Evolutionary conservation across 2,113 vertebrate genomes (phyloP).

Genomic region (Cyrtonyx montezumae): DNA sequence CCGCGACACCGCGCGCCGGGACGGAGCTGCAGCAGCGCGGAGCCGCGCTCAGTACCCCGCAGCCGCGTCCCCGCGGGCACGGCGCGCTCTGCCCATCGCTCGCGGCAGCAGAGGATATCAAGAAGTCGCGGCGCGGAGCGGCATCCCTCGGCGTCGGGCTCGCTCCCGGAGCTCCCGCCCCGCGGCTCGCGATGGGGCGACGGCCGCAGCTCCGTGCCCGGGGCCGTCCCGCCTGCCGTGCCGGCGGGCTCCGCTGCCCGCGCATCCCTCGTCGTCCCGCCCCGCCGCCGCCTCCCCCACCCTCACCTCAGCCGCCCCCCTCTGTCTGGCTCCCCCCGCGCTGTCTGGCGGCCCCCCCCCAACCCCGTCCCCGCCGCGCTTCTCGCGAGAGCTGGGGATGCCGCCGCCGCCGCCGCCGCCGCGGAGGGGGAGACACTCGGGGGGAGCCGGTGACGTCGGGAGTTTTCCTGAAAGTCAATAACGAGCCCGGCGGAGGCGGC

Average conservation of each 20-base stretch:
- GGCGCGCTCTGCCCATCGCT: too few relatives aligned
- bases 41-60: too few relatives aligned
- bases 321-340: constrained; percentile 34
- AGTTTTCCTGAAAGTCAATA: constrained; percentile 84
- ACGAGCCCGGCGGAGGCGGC: constrained; percentile 73
- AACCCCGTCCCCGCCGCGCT: constrained; percentile 1
- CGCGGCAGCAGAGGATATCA: too few relatives aligned
- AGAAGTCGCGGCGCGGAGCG: too few relatives aligned
- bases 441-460: constrained; percentile 81
- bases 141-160: too few relatives aligned
- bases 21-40: too few relatives aligned
- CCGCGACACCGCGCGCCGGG: too few relatives aligned
- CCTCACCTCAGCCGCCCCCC: background rate
- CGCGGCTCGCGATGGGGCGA: too few relatives aligned
- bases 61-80: too few relatives aligned
- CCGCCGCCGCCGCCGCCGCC: constrained; percentile 20
- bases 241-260: background rate
- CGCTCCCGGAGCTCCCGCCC: background rate
- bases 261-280: background rate
- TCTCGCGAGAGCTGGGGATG: constrained; percentile 62
- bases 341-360: constrained; percentile 45
- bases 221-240: background rate
- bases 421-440: constrained; percentile 55
- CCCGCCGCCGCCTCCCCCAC: background rate
- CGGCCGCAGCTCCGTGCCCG: background rate